A percentile compares a stretch with the other conserved stretches of the same genome.
phyloP scores from a whole-genome alignment of 2,797 vertebrate genomes.

The Nannoperca australis region DNA sequence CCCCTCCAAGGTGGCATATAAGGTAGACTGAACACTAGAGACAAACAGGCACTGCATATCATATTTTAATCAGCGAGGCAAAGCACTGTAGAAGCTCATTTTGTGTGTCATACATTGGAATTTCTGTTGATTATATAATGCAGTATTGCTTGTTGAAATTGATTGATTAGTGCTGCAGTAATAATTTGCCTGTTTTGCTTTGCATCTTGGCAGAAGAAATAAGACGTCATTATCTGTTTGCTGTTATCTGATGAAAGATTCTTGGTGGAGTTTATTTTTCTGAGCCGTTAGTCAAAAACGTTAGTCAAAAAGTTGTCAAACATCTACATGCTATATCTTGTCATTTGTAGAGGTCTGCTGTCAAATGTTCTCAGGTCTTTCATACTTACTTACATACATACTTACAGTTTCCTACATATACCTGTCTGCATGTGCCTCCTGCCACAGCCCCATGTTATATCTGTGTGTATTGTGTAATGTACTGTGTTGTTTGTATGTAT shows the following conservation, averaged over 20 bases:
- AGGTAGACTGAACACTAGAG: slow-evolving; percentile 86
- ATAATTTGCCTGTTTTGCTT: slow-evolving; percentile 75
- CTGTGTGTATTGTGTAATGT: slow-evolving; percentile 19
- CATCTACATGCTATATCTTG: slow-evolving; percentile 61
- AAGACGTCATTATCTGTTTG: slow-evolving; percentile 48
- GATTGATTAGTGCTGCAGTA: slow-evolving; percentile 35
- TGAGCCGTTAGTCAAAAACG: neutral
- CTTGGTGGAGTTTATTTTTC: slow-evolving; percentile 37
- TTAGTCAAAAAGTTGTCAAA: slow-evolving; percentile 46
- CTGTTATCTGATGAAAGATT: slow-evolving; percentile 43
- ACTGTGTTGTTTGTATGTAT: neutral
- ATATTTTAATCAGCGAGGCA: slow-evolving; percentile 35
- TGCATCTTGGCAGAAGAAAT: slow-evolving; percentile 68
- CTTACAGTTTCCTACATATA: slow-evolving; percentile 43
- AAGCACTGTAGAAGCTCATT: slow-evolving; percentile 49
- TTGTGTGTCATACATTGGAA: slow-evolving; percentile 64
- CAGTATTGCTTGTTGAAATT: slow-evolving; percentile 61
- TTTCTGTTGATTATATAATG: slow-evolving; percentile 56
- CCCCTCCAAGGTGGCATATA: slow-evolving; percentile 99
- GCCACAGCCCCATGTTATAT: slow-evolving; percentile 30
- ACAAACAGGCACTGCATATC: slow-evolving; percentile 42
- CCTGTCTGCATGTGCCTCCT: slow-evolving; percentile 69
- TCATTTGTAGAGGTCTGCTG: slow-evolving; percentile 25
- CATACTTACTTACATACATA: slow-evolving; percentile 44
- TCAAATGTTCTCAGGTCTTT: slow-evolving; percentile 45